A percentile compares a stretch with the other conserved stretches of the same genome.
Conservation (phyloP, 2,113 vertebrate species). For the Edolisoma coerulescens region DNA sequence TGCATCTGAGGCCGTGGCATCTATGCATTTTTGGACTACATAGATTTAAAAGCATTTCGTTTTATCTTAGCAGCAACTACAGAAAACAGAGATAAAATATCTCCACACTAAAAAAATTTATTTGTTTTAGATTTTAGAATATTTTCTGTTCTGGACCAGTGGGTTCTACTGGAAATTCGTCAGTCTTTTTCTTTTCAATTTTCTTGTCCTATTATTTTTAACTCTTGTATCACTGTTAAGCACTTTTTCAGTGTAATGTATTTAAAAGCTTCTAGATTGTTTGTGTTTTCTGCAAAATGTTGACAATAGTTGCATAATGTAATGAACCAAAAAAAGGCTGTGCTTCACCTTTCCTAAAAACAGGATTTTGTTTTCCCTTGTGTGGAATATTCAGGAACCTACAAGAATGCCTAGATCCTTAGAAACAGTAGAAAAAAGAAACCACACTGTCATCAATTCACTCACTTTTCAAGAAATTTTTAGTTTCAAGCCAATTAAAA, state of each 20-base stretch:
- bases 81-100: neutral
- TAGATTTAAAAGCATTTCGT: neutral
- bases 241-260: neutral
- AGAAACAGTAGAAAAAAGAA: neutral
- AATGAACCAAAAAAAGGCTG: neutral
- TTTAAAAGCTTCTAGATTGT: neutral
- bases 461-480: neutral
- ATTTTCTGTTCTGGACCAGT: neutral
- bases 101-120: accelerated
- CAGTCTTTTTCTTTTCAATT: neutral
- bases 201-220: neutral
- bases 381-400: neutral
- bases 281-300: neutral
- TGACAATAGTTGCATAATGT: neutral
- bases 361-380: neutral
- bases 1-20: neutral
- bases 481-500: neutral
- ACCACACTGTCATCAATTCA: neutral
- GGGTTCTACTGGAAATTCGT: neutral
- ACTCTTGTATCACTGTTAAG: neutral
- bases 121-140: neutral
- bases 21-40: neutral
- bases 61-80: neutral
- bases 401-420: neutral
- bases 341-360: neutral